Evolutionary conservation across 2,113 vertebrate genomes (phyloP), one percentile per base, ranked within the genome.

Genomic region (Microcebus murinus): DNA sequence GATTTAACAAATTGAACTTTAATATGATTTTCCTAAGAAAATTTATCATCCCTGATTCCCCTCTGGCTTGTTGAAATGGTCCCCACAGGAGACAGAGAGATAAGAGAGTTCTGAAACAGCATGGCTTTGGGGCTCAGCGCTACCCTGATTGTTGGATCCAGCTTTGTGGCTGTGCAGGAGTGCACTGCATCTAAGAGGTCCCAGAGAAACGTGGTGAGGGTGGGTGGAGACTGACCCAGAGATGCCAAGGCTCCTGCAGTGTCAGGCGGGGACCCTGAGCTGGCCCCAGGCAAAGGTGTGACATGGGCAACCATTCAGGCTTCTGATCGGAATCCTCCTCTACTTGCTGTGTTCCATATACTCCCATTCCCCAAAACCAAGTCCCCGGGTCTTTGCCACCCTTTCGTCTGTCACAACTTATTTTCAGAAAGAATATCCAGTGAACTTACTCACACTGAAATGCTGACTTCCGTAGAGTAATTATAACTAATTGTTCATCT

Each of bases 21-120:
- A 96, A 97, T 96, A 97, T 92, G 87, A 96, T 97, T 97, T 98
- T 98, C 87, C 95, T 95, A 97, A 95, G 84, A 97, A 94, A 96
- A 97, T 97, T 70, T 96, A 97, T 98, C 95, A 97, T 96, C 34
- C 17, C 36, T 0, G 0, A 48, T 65, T 50, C 68, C 83, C 76
- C 80, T 92, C 81, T 61, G 80, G 87, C 81, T 96, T 93, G 79
- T 77, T 71, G 80, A 93, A 93, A 65, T n/a, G 55, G 36, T 91
- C 79, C 65, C 76, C 39, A 9, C 13, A 29, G 80, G 91, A 86
- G 96, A 86, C 73, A 27, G 68, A 85, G 74, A 83, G 87, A 96
- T 94, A 95, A 68, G n/a, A n/a, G 77, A 90, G 39, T 77, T 73
- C 67, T 4, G 61, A 79, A 82, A 52, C 67, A 34, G 23, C 14